Base-by-base conservation (phyloP, 2,113 vertebrate genomes). In the Dipodomys ordii region DNA sequence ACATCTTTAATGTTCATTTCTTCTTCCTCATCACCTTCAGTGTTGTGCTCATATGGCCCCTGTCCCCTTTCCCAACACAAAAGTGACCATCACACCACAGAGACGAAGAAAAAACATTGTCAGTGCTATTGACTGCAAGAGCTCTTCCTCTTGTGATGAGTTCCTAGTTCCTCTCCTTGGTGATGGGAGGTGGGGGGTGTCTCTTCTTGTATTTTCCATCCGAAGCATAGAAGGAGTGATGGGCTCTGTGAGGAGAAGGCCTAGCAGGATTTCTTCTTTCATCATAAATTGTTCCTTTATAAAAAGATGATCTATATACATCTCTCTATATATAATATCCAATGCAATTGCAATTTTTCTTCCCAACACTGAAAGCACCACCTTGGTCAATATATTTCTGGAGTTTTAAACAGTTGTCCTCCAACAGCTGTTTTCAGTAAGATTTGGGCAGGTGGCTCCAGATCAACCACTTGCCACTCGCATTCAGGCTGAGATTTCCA, bases 361-460 rank as follows among this genome's bases (percentile, higher is more conserved):
- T 97, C 97, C 96, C 97, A 88, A 98, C 96, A 96, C 97, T 95
- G 97, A 97, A 98, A 98, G 97, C 97, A 97, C 97, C 98, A 98
- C 98, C 97, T 98, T 98, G 94, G 93, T 97, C 97, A 97, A 98
- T 6, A 64, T 97, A 98, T 98, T 98, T 98, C 97, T 97, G 97
- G 97, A 98, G 98, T 98, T 98, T 97, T 98, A 98, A 99, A 99
- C 99, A 99, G 99, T 99, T 99, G 99, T 98, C 92, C 53, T 95
- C 97, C 93, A 98, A 99, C 99, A 99, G 99, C 99, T 99, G 99
- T 98, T 96, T 97, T 97, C 97, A 98, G 93, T 96, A 97, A 98
- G 97, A 98, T 96, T 95, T 92, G 98, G 98, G 99, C 99, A 98
- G 99, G 98, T 99, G 98, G 98, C 98, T 98, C 96, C 95, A 95